These are phyloP conservation scores for Ochropleura plecta DNA, from an alignment of 2,888 invertebrate species.

Conservation along the genomic window DNA sequence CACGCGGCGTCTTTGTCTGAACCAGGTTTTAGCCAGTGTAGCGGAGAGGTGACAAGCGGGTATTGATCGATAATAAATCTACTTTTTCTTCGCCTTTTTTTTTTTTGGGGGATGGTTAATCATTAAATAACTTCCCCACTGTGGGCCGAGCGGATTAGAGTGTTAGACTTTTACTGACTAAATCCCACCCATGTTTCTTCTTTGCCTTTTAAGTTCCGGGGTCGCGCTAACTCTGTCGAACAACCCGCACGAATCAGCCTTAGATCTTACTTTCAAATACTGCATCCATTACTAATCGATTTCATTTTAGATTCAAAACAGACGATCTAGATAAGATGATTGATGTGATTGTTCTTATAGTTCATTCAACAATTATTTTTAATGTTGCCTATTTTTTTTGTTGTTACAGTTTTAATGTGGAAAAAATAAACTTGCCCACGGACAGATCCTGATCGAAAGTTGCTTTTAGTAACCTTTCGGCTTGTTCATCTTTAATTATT, in stretches of 20 bases:
- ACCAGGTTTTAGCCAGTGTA: background rate
- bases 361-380: background rate
- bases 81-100: no score
- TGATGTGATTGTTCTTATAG: conserved; percentile 30
- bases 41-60: background rate
- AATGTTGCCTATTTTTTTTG: background rate
- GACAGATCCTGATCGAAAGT: conserved; percentile 38
- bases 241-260: background rate
- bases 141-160: no score
- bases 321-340: conserved; percentile 33
- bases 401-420: conserved; percentile 8
- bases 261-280: conserved; percentile 24
- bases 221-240: no score
- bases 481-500: conserved; percentile 23
- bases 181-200: no score
- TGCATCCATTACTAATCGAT: conserved; percentile 6
- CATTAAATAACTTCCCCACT: no score
- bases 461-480: conserved; percentile 37
- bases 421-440: conserved; percentile 21
- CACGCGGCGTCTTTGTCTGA: background rate
- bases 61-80: no score
- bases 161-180: no score
- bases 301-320: conserved; percentile 3
- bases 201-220: no score
- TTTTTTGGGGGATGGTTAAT: no score